A percentile compares a stretch with the other conserved stretches of the same genome.
phyloP scores from a whole-genome alignment of 2,888 invertebrate genomes.

The Acanthococcus lagerstroemiae region DNA sequence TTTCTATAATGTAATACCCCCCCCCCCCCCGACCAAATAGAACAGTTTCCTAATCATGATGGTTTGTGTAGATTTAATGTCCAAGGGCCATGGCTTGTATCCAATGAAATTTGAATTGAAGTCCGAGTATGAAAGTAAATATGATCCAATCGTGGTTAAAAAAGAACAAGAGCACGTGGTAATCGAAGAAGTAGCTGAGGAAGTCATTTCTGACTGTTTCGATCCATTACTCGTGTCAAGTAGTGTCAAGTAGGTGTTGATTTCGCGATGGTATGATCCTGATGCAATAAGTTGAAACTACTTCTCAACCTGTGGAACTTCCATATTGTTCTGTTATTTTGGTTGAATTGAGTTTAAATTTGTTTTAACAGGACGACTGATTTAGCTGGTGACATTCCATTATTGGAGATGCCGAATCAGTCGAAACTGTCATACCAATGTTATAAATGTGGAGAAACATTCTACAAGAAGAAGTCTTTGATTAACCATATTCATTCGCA shows the following conservation, averaged over 20 bases:
- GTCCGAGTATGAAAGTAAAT: background rate
- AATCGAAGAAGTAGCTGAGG: constrained; percentile 53
- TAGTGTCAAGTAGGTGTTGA: background rate
- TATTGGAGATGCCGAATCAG: no score
- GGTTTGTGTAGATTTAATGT: no score
- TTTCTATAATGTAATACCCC: background rate
- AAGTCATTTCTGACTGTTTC: constrained; percentile 53
- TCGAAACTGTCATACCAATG: no score
- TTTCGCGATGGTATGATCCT: background rate
- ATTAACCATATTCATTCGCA: no score
- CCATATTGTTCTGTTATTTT: background rate
- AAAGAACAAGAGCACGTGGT: constrained; percentile 40
- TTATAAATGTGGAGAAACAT: background rate
- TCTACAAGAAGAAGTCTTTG: no score
- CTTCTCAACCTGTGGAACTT: background rate
- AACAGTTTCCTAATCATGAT: background rate
- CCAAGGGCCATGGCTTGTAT: no score
- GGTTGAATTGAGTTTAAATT: no score
- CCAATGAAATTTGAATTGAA: background rate
- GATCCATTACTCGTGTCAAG: background rate
- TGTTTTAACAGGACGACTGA: no score
- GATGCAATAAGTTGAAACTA: background rate
- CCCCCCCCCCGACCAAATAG: background rate
- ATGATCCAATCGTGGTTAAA: background rate
- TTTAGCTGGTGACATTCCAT: no score